Conservation (phyloP, 2,797 vertebrate genomes). For the Sebastes ruberrimus region DNA sequence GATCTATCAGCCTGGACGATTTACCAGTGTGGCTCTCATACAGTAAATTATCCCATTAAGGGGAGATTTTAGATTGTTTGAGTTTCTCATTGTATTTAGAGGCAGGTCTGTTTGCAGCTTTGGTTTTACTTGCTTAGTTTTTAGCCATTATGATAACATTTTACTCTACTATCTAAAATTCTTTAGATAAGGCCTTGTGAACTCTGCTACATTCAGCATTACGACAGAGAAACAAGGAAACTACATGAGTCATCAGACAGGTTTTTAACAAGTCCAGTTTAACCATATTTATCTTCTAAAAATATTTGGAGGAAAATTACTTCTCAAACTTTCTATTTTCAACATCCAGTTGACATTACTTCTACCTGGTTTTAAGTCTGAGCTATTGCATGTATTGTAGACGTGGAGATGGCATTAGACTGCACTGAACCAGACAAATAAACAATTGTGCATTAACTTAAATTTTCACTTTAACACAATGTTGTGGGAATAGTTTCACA, state of each 20-base stretch:
- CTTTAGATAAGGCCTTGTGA: background rate
- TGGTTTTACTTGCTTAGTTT: background rate
- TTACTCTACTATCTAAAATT: background rate
- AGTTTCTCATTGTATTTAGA: background rate
- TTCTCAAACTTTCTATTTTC: background rate
- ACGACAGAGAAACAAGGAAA: background rate
- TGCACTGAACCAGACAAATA: background rate
- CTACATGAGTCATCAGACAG: background rate
- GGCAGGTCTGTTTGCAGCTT: background rate
- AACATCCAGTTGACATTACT: fast-evolving
- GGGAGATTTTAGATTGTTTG: background rate
- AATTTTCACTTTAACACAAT: background rate
- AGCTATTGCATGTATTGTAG: background rate
- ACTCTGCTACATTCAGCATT: background rate
- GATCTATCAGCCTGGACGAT: background rate
- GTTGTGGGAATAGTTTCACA: no score
- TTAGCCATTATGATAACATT: background rate
- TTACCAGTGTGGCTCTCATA: background rate
- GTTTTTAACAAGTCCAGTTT: background rate
- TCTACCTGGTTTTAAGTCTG: background rate
- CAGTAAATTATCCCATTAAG: background rate
- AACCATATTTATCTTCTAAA: background rate
- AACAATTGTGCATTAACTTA: background rate
- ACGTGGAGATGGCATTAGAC: background rate
- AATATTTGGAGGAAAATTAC: background rate